phyloP scores from a whole-genome alignment of 2,113 vertebrate genomes.

The Coptodon bakossiorum region DNA sequence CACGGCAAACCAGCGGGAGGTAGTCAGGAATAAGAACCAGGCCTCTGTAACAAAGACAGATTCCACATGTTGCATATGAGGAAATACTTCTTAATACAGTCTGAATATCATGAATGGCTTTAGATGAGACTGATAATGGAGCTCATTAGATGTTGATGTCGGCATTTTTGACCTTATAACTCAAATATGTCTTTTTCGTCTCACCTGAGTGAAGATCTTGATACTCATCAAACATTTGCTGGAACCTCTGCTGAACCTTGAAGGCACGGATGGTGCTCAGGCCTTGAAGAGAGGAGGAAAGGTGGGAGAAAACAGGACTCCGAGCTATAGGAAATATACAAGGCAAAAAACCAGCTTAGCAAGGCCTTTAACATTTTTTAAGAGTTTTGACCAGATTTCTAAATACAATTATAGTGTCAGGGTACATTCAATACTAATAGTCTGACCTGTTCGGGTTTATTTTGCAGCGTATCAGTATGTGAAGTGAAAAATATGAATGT shows the following conservation, averaged over 20 bases:
- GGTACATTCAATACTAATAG: background rate
- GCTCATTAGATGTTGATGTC: background rate
- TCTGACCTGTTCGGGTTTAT: background rate
- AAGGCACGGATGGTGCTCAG: conserved; percentile 91
- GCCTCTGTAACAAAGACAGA: conserved; percentile 71
- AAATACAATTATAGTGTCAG: background rate
- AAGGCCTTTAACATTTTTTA: background rate
- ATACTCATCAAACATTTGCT: conserved; percentile 85
- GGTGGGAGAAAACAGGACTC: conserved; percentile 93
- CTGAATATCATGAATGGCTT: background rate
- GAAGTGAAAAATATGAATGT: background rate
- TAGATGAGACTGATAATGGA: background rate
- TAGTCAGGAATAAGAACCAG: conserved; percentile 93
- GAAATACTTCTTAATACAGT: background rate
- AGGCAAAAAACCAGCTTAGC: background rate
- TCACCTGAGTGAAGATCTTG: conserved; percentile 93
- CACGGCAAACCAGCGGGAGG: conserved; percentile 92
- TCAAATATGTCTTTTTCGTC: background rate
- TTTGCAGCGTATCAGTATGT: background rate
- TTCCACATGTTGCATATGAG: background rate
- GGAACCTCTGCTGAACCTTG: conserved; percentile 83
- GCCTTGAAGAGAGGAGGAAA: conserved; percentile 90
- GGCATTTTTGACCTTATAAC: background rate
- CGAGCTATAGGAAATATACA: conserved; percentile 70
- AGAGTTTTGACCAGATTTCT: background rate